A percentile compares a stretch with the other conserved stretches of the same genome.
Conservation (phyloP, 2,888 invertebrate genomes). For the Platycheirus rosarum region DNA sequence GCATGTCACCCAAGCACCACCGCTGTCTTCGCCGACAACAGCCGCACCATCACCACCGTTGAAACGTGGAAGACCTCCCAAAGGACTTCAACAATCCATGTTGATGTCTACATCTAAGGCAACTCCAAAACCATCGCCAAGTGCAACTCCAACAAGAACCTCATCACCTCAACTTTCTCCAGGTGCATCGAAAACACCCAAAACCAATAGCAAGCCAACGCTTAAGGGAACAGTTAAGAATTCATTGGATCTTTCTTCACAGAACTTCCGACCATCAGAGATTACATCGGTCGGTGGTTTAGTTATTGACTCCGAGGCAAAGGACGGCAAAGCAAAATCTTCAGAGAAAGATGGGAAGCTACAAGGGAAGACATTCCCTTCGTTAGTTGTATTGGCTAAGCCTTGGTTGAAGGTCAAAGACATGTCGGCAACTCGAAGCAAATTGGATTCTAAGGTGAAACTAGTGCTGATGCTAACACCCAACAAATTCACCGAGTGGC, state of each 20-base stretch:
- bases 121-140: constrained; percentile 17
- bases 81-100: not conserved
- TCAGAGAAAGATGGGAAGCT: constrained; percentile 90
- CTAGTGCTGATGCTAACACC: constrained; percentile 91
- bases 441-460: constrained; percentile 91
- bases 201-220: constrained; percentile 56
- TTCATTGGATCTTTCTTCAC: constrained; percentile 59
- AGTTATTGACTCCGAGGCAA: constrained; percentile 85
- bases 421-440: constrained; percentile 85
- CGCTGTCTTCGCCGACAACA: constrained; percentile 73
- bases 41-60: not conserved
- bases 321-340: constrained; percentile 86
- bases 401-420: constrained; percentile 90
- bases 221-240: constrained; percentile 61
- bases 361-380: constrained; percentile 92
- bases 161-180: constrained; percentile 76
- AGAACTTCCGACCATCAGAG: constrained; percentile 86
- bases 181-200: constrained; percentile 66
- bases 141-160: constrained; percentile 34
- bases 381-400: constrained; percentile 91
- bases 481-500: constrained; percentile 94
- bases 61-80: constrained; percentile 34
- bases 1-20: constrained; percentile 76
- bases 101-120: not conserved
- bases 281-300: constrained; percentile 89